Evolutionary conservation across 2,888 invertebrate genomes (phyloP).

Genomic region (Epinotia demarniana): DNA sequence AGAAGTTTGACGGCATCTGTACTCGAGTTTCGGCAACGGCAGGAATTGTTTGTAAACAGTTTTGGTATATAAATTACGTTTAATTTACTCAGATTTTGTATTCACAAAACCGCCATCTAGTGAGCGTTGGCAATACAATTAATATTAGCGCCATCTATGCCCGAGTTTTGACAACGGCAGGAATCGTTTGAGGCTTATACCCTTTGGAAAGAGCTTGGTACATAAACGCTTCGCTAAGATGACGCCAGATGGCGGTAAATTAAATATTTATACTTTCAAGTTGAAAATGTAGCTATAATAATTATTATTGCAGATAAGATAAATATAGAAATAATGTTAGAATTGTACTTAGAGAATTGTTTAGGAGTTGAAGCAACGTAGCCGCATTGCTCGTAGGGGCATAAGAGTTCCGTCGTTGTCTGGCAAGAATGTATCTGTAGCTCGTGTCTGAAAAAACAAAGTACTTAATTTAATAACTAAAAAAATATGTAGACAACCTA

Average conservation of each 20-base stretch:
- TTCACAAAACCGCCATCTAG: no score
- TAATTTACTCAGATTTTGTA: no score
- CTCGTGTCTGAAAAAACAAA: conserved; percentile 56
- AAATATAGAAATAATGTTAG: not conserved
- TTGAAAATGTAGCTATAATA: not conserved
- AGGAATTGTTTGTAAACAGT: not conserved
- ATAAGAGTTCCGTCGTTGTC: conserved; percentile 53
- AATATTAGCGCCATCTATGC: no score
- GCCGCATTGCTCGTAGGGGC: conserved; percentile 65
- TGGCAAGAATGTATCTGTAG: conserved; percentile 57
- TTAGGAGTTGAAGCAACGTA: conserved; percentile 62
- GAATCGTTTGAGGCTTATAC: not conserved
- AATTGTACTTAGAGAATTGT: conserved; percentile 66
- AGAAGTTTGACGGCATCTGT: no score
- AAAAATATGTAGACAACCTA: no score
- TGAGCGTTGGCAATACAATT: no score
- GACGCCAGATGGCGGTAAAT: conserved; percentile 50
- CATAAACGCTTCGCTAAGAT: not conserved
- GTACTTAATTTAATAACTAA: no score
- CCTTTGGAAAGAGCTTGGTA: not conserved
- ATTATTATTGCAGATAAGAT: not conserved
- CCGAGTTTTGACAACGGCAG: not conserved
- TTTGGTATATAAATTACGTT: not conserved
- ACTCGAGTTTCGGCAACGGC: not conserved
- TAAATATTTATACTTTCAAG: not conserved